Evolutionary conservation across 2,113 vertebrate species (phyloP), one percentile per base, ranked within the genome.

Genomic region (Gadus macrocephalus): DNA sequence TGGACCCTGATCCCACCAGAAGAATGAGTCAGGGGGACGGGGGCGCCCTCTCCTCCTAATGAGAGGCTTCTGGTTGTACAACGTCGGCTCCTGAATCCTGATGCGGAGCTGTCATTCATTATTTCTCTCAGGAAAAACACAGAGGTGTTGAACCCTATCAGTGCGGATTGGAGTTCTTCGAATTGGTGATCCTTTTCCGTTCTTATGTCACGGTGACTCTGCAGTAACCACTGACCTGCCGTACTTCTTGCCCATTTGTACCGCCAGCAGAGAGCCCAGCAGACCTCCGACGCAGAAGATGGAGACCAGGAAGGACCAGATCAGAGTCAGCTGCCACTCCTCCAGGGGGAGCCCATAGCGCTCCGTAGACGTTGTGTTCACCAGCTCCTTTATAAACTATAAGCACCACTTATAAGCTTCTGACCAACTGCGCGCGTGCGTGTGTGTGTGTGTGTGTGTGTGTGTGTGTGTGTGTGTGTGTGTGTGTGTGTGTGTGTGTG

Each of bases 231-330:
- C 72, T 72, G 68, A 92, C 92, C 92, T 90, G 71, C 91, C 89
- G 63, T 73, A 84, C 22, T 31, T 71, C 0, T 81, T 55, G 0
- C 62, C 27, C 14, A 91, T 53, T 4, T 17, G 62, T 22, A 76
- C 71, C 53, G 25, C 65, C 71, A 35, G 3, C 76, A 79, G 17
- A 2, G 77, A 38, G 14, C 89, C 90, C 5, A 89, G 1, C 65
- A 93, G 75, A 0, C 90, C 91, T 11, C 92, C 91, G 0, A 92
- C 70, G 76, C 81, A 84, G 77, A 82, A 93, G 62, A 89, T 74
- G 15, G 91, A 93, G 15, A 92, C 73, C 1, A 79, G 86, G 83
- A 91, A 91, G 70, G 89, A 93, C 89, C 91, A 93, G 79, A 92
- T 89, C 55, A 92, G 81, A 14, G 82, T 85, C 28, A 91, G 12